phyloP scores from a whole-genome alignment of 1,140 invertebrate species.

The Sycophaga agraensis region DNA sequence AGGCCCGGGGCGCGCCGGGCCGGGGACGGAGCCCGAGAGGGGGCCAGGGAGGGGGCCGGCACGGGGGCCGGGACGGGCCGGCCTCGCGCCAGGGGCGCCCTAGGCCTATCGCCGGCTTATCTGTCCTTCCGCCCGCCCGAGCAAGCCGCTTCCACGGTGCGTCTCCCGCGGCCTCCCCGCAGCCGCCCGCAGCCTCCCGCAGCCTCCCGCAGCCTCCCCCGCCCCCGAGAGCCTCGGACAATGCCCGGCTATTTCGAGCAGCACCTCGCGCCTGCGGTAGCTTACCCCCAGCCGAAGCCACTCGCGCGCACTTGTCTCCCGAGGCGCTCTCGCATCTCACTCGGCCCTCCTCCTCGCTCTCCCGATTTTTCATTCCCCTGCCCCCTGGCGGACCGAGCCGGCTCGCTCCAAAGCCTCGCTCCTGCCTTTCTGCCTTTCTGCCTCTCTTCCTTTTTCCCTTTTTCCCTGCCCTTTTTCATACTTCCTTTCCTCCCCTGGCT shows the following conservation, averaged over 20 bases:
- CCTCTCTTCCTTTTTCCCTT: neutral
- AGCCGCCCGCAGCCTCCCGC: too few species aligned
- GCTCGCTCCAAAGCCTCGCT: too few species aligned
- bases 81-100: too few species aligned
- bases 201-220: too few species aligned
- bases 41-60: neutral
- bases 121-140: slow-evolving; percentile 15
- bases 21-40: neutral
- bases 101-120: slow-evolving; percentile 21
- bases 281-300: too few species aligned
- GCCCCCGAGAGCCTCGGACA: neutral
- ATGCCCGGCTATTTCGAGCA: slow-evolving; percentile 13
- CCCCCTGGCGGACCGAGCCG: slow-evolving; percentile 11
- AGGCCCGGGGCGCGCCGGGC: slow-evolving; percentile 14
- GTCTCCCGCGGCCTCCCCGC: neutral
- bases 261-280: slow-evolving; percentile 2
- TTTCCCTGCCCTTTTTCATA: neutral
- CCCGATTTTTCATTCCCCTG: too few species aligned
- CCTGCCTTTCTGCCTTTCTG: neutral
- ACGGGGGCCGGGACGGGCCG: neutral
- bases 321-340: too few species aligned
- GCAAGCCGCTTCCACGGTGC: slow-evolving; percentile 1
- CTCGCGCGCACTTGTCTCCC: too few species aligned
- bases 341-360: too few species aligned
- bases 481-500: neutral